Conservation (phyloP, 2,797 vertebrate species). For the Cossypha dichroa region DNA sequence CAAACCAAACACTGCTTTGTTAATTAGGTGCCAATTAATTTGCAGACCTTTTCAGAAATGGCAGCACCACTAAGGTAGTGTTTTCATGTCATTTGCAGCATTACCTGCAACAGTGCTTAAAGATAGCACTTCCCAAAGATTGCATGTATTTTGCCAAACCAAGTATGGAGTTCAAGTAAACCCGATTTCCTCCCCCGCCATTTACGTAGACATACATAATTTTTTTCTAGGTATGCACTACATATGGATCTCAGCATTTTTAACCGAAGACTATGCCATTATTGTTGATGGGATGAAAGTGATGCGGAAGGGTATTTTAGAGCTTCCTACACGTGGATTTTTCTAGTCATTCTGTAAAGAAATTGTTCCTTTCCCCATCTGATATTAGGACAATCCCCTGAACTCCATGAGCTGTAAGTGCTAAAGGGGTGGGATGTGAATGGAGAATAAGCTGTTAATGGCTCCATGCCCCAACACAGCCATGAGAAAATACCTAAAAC, state of each 20-base stretch:
- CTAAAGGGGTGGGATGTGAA: background rate
- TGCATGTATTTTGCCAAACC: background rate
- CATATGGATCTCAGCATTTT: background rate
- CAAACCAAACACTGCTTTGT: background rate
- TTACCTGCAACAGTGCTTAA: background rate
- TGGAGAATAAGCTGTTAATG: background rate
- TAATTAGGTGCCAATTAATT: background rate
- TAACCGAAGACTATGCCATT: background rate
- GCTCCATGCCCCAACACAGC: background rate
- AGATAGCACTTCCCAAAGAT: background rate
- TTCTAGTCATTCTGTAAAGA: background rate
- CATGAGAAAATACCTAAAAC: background rate
- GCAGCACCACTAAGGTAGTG: background rate
- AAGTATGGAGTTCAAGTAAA: background rate
- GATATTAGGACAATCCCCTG: background rate
- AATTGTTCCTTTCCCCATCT: background rate
- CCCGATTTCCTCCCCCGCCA: fast-evolving
- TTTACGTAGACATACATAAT: background rate
- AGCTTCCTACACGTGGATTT: background rate
- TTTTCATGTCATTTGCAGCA: background rate
- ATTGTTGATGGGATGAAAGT: background rate
- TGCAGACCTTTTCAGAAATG: background rate
- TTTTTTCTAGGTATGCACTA: background rate
- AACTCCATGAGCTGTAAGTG: background rate
- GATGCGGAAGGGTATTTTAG: background rate